Percentiles rank a stretch among this genome's conserved stretches.
Conservation (phyloP, 2,888 invertebrate genomes). For the Chorisops tibialis region DNA sequence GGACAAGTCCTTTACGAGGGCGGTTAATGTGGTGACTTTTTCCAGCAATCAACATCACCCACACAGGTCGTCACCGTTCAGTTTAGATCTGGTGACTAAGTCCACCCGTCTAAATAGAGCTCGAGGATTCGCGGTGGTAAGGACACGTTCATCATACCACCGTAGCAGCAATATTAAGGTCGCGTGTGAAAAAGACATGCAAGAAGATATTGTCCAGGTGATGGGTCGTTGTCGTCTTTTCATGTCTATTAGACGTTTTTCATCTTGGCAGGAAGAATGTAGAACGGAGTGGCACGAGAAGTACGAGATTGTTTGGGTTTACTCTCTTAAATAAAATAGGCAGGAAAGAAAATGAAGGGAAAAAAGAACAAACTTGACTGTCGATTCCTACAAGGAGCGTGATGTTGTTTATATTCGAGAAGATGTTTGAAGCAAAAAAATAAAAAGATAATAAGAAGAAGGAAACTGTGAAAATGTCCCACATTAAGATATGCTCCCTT, state of each 20-base stretch:
- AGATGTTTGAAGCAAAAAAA: constrained; percentile 10
- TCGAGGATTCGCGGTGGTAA: too few species aligned
- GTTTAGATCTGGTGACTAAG: neutral
- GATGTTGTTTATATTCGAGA: neutral
- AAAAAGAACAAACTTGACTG: too few species aligned
- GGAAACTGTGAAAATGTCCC: constrained; percentile 1
- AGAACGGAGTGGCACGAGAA: neutral
- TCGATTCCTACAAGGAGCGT: too few species aligned
- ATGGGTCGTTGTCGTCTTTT: constrained; percentile 7
- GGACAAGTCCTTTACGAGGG: too few species aligned
- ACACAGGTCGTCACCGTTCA: too few species aligned
- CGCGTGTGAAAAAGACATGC: constrained; percentile 16
- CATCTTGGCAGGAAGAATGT: neutral
- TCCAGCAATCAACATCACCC: neutral
- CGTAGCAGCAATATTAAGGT: neutral
- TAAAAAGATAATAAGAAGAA: neutral
- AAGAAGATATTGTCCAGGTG: constrained; percentile 16
- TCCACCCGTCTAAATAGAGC: neutral
- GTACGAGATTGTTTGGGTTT: neutral
- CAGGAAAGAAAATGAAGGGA: too few species aligned
- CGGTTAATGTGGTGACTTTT: neutral
- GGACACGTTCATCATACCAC: neutral
- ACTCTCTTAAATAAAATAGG: too few species aligned
- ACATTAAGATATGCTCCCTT: constrained; percentile 6
- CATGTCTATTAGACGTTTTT: constrained; percentile 10